These are phyloP conservation scores for Diplodus puntazzo DNA, from an alignment of 2,797 vertebrate genomes.

Conservation along the genomic window DNA sequence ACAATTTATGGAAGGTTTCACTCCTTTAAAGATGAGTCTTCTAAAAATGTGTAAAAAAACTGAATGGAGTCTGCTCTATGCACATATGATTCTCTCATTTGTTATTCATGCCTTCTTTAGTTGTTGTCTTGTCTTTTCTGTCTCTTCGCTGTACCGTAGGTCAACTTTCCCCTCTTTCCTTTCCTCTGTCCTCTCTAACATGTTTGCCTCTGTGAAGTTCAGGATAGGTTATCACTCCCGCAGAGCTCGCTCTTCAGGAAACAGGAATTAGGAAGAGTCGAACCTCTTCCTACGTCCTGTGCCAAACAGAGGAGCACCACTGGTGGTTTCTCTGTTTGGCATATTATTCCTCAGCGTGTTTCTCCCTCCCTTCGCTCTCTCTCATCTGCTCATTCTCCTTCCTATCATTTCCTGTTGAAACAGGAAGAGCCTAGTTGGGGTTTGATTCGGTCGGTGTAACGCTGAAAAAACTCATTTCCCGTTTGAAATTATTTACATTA, in stretches of 20 bases:
- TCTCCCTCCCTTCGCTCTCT: neutral
- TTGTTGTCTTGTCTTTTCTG: neutral
- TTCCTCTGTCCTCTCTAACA: neutral
- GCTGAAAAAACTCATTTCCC: conserved; percentile 69
- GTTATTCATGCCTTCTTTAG: neutral
- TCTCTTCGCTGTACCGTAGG: neutral
- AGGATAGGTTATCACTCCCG: conserved; percentile 32
- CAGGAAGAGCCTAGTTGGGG: conserved; percentile 62
- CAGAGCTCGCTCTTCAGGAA: conserved; percentile 57
- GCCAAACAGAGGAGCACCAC: conserved; percentile 36
- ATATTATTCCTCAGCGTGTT: neutral
- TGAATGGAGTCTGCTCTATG: neutral
- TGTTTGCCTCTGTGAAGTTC: conserved; percentile 5
- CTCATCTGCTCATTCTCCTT: conserved; percentile 40
- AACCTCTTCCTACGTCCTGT: conserved; percentile 56
- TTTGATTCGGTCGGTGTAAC: conserved; percentile 46
- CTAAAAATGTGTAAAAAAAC: neutral
- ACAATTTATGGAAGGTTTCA: too few relatives aligned
- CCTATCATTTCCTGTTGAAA: conserved; percentile 71
- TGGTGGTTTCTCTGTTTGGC: conserved; percentile 10
- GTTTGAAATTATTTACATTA: conserved; percentile 43
- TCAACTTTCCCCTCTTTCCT: neutral
- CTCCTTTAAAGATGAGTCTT: neutral
- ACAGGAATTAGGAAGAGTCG: conserved; percentile 71
- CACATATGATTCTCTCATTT: neutral